These are phyloP conservation scores for Drosophila atripex DNA, from an alignment of 2,888 invertebrate genomes.

Conservation along the genomic window DNA sequence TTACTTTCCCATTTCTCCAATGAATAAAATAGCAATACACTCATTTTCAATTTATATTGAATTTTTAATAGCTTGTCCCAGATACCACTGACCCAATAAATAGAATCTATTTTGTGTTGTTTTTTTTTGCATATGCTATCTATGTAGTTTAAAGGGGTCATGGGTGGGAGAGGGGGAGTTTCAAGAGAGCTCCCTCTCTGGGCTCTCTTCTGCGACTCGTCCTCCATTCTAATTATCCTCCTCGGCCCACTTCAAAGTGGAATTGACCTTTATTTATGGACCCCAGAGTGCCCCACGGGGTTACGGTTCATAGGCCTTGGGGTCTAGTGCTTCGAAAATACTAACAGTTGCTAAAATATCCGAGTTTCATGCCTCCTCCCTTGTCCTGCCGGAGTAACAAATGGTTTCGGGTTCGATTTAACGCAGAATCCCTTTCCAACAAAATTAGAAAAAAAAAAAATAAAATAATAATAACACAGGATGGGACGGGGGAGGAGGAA, in stretches of 20 bases:
- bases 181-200: conserved; percentile 2
- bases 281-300: neutral
- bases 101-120: conserved; percentile 1
- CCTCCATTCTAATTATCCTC: conserved; percentile 4
- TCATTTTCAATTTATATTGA: neutral
- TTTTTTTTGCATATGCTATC: conserved; percentile 20
- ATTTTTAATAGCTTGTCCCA: neutral
- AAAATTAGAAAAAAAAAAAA: neutral
- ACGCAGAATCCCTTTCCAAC: neutral
- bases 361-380: neutral
- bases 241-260: neutral
- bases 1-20: too few relatives aligned
- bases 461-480: neutral
- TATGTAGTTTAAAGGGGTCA: conserved; percentile 11
- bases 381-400: neutral
- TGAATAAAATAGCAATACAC: neutral
- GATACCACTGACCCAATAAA: conserved; percentile 21
- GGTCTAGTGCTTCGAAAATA: conserved; percentile 4
- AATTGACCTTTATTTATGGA: conserved; percentile 28
- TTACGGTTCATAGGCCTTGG: neutral
- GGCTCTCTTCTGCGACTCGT: conserved; percentile 18
- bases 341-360: conserved; percentile 9
- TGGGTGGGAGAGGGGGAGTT: too few relatives aligned
- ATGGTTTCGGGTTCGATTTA: conserved; percentile 15
- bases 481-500: too few relatives aligned